These are phyloP conservation scores for Trematomus loennbergii DNA, from an alignment of 2,113 vertebrate species.

Conservation along the genomic window DNA sequence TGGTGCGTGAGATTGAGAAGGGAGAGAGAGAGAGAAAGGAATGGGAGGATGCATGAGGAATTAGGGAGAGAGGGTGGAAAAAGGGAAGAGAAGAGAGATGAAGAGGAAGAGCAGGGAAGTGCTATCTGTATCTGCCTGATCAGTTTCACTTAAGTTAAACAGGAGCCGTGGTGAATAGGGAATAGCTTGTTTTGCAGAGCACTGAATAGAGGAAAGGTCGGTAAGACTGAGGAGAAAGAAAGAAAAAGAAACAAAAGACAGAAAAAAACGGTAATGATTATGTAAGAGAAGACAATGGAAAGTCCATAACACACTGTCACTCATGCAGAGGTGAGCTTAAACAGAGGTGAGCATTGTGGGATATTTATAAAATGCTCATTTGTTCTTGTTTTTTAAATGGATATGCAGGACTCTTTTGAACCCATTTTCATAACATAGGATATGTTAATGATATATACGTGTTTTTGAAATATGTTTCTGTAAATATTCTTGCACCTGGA, in stretches of 20 bases:
- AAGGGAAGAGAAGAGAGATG: slow-evolving; percentile 15
- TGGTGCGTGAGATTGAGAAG: slow-evolving; percentile 42
- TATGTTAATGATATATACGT: background rate
- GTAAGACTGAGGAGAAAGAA: background rate
- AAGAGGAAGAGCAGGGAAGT: slow-evolving; percentile 35
- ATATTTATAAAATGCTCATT: background rate
- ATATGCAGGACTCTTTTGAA: background rate
- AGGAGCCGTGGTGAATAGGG: slow-evolving; percentile 26
- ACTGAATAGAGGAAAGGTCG: slow-evolving; percentile 3
- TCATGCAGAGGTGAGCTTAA: background rate
- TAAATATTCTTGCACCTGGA: background rate
- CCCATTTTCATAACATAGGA: background rate
- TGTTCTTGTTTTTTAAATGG: no score
- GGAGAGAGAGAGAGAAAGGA: background rate
- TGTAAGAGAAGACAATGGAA: background rate
- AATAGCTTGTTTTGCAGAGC: slow-evolving; percentile 13
- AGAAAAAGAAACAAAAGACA: background rate
- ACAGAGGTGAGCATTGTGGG: background rate
- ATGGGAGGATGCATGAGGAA: background rate
- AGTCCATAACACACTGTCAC: background rate
- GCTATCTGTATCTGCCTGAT: slow-evolving; percentile 66
- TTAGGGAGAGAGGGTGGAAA: slow-evolving; percentile 31
- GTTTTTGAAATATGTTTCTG: background rate
- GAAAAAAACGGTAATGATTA: background rate
- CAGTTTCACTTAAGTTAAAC: slow-evolving; percentile 68